Conservation (phyloP, 2,888 invertebrate species). For the Hipparchia semele region DNA sequence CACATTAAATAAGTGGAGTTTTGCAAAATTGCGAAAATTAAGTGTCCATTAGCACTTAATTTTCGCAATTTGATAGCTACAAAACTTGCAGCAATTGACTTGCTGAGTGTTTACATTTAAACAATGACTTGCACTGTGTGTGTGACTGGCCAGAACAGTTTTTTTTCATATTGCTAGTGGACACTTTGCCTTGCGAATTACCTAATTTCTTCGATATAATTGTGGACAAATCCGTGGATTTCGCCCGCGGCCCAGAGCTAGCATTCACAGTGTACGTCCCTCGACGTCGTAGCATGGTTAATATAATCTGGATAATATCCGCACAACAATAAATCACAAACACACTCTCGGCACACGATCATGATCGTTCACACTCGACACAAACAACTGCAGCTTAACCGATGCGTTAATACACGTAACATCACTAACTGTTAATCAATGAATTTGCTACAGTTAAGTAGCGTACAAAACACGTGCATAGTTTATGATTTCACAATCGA, state of each 20-base stretch:
- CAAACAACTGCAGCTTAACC: constrained; percentile 20
- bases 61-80: too few relatives aligned
- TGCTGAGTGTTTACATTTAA: too few relatives aligned
- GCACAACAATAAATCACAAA: constrained; percentile 34
- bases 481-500: constrained; percentile 57
- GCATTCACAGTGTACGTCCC: constrained; percentile 76
- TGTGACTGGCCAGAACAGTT: too few relatives aligned
- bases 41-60: too few relatives aligned
- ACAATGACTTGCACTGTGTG: too few relatives aligned
- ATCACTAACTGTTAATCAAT: constrained; percentile 39
- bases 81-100: too few relatives aligned
- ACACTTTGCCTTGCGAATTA: constrained; percentile 45
- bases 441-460: constrained; percentile 43
- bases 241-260: constrained; percentile 57
- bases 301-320: constrained; percentile 44
- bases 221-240: constrained; percentile 51
- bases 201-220: constrained; percentile 59
- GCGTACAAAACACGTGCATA: constrained; percentile 47
- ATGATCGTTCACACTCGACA: constrained; percentile 36
- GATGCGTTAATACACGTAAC: constrained; percentile 20
- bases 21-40: too few relatives aligned
- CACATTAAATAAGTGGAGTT: too few relatives aligned
- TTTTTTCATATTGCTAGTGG: not conserved
- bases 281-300: constrained; percentile 71
- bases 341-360: constrained; percentile 33